Conservation (phyloP, 2,888 invertebrate genomes). For the Mechanitis mazaeus region DNA sequence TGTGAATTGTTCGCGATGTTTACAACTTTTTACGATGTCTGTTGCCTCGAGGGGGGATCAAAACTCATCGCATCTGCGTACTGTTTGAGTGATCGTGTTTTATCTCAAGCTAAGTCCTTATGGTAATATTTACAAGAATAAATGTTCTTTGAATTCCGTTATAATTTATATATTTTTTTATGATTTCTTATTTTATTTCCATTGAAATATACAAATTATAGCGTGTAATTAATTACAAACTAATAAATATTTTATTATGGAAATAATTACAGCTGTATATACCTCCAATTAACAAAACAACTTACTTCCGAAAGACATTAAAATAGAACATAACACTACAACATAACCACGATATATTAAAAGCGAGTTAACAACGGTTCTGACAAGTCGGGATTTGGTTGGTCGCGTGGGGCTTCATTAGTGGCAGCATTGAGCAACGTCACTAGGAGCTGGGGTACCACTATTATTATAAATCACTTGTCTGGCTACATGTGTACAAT, state of each 20-base stretch:
- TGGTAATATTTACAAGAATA: slow-evolving; percentile 21
- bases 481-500: slow-evolving; percentile 9
- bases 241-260: too few species aligned
- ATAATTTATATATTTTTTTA: not conserved
- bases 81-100: slow-evolving; percentile 41
- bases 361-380: slow-evolving; percentile 31
- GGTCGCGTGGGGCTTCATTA: slow-evolving; percentile 64
- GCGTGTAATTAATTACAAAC: too few species aligned
- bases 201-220: too few species aligned
- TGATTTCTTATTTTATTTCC: too few species aligned
- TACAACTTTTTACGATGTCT: slow-evolving; percentile 63
- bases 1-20: slow-evolving; percentile 56
- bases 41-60: slow-evolving; percentile 51
- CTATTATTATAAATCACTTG: slow-evolving; percentile 14
- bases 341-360: slow-evolving; percentile 12
- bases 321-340: not conserved
- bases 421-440: slow-evolving; percentile 46
- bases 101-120: slow-evolving; percentile 26
- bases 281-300: slow-evolving; percentile 7
- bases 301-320: not conserved
- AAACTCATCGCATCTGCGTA: slow-evolving; percentile 59
- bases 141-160: not conserved
- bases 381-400: slow-evolving; percentile 43
- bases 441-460: slow-evolving; percentile 35
- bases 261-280: slow-evolving; percentile 13